These are phyloP conservation scores for Pelodytes ibericus DNA, from an alignment of 2,797 vertebrate species.

Conservation along the genomic window DNA sequence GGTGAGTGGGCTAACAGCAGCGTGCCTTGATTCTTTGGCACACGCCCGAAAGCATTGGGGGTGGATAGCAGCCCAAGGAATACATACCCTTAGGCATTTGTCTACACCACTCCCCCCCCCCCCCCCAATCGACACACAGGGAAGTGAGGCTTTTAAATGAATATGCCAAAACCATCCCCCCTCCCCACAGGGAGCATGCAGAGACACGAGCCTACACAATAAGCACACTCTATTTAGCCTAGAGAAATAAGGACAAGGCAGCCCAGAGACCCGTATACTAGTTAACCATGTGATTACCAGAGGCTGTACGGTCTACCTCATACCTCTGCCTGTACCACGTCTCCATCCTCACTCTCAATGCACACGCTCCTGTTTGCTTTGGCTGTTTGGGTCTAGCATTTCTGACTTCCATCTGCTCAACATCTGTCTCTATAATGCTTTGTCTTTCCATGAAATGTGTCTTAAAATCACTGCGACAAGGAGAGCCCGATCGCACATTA, in stretches of 20 bases:
- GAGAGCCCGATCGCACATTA: too few species aligned
- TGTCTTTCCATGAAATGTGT: not conserved
- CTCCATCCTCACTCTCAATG: not conserved
- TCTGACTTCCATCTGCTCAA: slow-evolving; percentile 38
- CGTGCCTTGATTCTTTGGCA: slow-evolving; percentile 41
- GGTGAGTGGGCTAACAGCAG: slow-evolving; percentile 23
- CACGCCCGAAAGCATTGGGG: slow-evolving; percentile 36
- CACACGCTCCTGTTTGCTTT: slow-evolving; percentile 9
- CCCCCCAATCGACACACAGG: not conserved
- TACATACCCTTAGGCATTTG: slow-evolving; percentile 38
- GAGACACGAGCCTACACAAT: slow-evolving; percentile 34
- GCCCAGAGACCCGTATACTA: not conserved
- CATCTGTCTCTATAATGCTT: slow-evolving; percentile 18
- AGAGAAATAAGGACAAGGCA: slow-evolving; percentile 6
- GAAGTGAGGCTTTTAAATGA: slow-evolving; percentile 14
- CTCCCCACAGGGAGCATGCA: slow-evolving; percentile 37
- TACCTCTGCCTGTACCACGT: not conserved
- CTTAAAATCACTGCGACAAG: not conserved
- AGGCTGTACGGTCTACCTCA: not conserved
- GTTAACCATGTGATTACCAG: slow-evolving; percentile 31
- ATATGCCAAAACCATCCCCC: slow-evolving; percentile 25
- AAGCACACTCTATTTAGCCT: slow-evolving; percentile 2
- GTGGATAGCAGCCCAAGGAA: slow-evolving; percentile 20
- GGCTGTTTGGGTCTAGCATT: slow-evolving; percentile 28
- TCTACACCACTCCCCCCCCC: not conserved